Base-by-base conservation (phyloP, 2,888 invertebrate genomes). In the Lepidocyrtoides sp. region DNA sequence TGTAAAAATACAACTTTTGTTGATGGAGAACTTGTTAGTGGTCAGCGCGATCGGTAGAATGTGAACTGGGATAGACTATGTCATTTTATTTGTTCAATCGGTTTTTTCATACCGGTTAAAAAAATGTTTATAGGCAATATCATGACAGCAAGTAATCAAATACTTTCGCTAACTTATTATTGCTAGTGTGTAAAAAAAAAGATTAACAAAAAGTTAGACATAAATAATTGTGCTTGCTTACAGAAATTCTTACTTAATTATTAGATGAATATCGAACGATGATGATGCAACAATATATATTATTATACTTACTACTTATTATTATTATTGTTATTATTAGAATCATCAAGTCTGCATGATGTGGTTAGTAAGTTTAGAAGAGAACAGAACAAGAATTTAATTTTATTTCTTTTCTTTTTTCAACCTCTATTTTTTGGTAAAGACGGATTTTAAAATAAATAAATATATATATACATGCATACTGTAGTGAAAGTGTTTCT, bases 371-470 rank as follows among this genome's bases (percentile, higher is more conserved):
- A 57, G 57, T 57, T 10, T 57, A 57, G 8, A 57, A 17, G 17
- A 57, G 14, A 14, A 1, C 3, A 29, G 32, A 63, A 23, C 17
- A 69, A 32, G 36, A 69, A 69, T 17, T 32, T 36, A 36, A 32
- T 69, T 36, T 36, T 32, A 36, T 36, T 69, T 69, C 66, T 69
- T 4, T 69, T 69, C 32, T 36, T 32, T 60, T 69, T n/a, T 69
- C 32, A 36, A 36, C 20, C 36, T 69, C 36, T 69, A 69, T 69
- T 36, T 69, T 69, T 69, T 69, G 10, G 5, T 29, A 51, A 17
- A 7, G 26, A 17, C 66, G 14, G 17, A 36, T 69, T 69, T 36
- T 23, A 63, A 0, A 14, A 29, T 29, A 26, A 29, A 29, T 29
- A 26, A 26, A 48, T 12, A 48, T 48, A 12, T 48, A 12, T 8